A percentile compares a stretch with the other conserved stretches of the same genome.
Conservation (phyloP, 1,140 invertebrate species). For the Drosophila nebulosa region DNA sequence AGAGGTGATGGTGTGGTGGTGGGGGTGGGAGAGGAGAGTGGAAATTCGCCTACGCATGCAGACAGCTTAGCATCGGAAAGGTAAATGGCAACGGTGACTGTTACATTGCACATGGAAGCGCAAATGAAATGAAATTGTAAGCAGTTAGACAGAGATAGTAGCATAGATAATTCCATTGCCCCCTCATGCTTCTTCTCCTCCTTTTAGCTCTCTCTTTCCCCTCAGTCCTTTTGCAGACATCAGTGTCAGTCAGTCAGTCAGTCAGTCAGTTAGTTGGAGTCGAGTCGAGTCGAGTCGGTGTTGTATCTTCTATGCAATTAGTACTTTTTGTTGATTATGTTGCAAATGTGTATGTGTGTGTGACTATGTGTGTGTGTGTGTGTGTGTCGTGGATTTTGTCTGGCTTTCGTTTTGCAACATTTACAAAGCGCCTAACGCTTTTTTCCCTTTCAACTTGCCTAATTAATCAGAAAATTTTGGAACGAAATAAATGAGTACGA, state of each 20-base stretch:
- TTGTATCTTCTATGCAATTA: constrained; percentile 73
- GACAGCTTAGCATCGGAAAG: constrained; percentile 60
- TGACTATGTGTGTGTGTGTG: not conserved
- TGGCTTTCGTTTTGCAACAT: constrained; percentile 8
- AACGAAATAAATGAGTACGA: not conserved
- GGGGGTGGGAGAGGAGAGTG: constrained; percentile 5
- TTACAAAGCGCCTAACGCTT: constrained; percentile 1
- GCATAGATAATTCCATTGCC: not conserved
- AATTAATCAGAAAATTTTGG: constrained; percentile 4
- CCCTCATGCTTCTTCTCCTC: not conserved
- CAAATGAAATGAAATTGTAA: constrained; percentile 66
- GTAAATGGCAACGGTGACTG: constrained; percentile 55
- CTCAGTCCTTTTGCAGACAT: constrained; percentile 41
- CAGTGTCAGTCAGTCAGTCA: constrained; percentile 48
- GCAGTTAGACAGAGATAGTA: constrained; percentile 29
- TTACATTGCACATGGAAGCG: constrained; percentile 64
- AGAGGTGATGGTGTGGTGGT: not conserved
- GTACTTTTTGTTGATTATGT: constrained; percentile 75
- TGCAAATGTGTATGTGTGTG: constrained; percentile 27
- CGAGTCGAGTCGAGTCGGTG: constrained; percentile 47
- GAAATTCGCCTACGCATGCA: constrained; percentile 38
- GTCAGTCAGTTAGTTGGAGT: not conserved
- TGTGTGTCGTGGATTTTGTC: constrained; percentile 22
- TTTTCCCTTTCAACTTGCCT: not conserved
- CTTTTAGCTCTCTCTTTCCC: not conserved